A percentile compares a stretch with the other conserved stretches of the same genome.
Conservation (phyloP, 2,113 vertebrate species). For the Cnemophilus loriae region DNA sequence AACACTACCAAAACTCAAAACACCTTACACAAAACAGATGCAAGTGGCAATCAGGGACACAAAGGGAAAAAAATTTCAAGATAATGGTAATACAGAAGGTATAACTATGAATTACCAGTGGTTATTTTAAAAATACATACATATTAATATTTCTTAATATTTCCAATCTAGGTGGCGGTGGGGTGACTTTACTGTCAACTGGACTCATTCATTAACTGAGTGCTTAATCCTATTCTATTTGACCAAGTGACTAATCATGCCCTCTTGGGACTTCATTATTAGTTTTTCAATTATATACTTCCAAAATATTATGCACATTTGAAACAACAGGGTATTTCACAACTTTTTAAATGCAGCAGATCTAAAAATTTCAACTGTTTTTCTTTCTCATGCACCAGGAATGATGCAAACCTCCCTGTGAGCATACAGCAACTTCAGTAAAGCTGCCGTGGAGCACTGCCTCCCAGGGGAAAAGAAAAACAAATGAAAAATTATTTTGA, state of each 20-base stretch:
- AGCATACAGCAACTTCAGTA: not conserved
- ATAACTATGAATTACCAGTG: not conserved
- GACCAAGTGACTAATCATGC: not conserved
- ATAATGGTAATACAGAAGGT: not conserved
- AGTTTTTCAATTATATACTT: not conserved
- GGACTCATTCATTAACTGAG: not conserved
- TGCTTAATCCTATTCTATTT: not conserved
- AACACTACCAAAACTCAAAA: not conserved
- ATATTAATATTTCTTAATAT: not conserved
- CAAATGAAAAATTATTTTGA: not conserved
- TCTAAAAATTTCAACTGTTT: not conserved
- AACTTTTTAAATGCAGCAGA: not conserved
- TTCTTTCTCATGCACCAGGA: not conserved
- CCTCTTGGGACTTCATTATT: not conserved
- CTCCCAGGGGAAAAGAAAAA: not conserved
- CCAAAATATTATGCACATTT: not conserved
- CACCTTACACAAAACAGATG: not conserved
- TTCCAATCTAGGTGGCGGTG: not conserved
- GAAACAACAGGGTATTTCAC: not conserved
- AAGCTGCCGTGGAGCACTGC: not conserved
- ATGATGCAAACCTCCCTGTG: not conserved
- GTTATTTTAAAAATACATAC: not conserved
- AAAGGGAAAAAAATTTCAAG: not conserved
- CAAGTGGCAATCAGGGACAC: not conserved
- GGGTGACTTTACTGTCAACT: not conserved